A percentile compares a stretch with the other conserved stretches of the same genome.
phyloP scores from a whole-genome alignment of 2,113 vertebrate genomes.

The Martes martes region DNA sequence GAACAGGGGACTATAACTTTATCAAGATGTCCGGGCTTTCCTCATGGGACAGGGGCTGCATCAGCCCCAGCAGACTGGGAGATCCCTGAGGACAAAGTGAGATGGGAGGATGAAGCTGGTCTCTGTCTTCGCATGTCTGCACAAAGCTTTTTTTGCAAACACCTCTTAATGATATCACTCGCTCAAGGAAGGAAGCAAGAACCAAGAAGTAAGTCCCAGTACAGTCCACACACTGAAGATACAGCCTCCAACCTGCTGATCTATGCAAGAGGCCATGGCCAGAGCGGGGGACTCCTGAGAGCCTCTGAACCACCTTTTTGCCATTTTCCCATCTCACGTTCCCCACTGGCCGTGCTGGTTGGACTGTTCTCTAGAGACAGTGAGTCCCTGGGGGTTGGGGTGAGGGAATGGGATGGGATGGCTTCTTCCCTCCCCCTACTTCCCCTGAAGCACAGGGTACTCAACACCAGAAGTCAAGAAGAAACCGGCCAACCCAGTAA shows the following conservation, averaged over 20 bases:
- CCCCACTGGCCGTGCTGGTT: background rate
- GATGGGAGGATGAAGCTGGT: background rate
- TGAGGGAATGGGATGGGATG: background rate
- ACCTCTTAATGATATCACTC: background rate
- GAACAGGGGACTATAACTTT: background rate
- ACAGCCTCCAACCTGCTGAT: background rate
- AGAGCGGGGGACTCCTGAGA: background rate
- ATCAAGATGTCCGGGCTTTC: background rate
- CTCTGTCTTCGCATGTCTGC: background rate
- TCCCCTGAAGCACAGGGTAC: background rate
- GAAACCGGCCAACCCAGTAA: constrained; percentile 60
- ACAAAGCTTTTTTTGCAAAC: background rate
- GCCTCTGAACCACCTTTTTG: too few species aligned
- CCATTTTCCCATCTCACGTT: background rate
- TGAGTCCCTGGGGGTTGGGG: too few species aligned
- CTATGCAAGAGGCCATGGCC: background rate
- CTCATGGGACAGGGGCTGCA: rapidly evolving
- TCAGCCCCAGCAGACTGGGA: background rate
- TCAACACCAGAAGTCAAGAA: constrained; percentile 29
- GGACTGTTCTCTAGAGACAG: background rate
- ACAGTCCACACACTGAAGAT: background rate
- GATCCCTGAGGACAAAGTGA: background rate
- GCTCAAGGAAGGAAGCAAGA: background rate
- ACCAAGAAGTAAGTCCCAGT: background rate
- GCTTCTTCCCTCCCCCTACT: background rate